Evolutionary conservation across 2,888 invertebrate species (phyloP), one percentile per base, ranked within the genome.

Genomic region (Masnerella sp.): DNA sequence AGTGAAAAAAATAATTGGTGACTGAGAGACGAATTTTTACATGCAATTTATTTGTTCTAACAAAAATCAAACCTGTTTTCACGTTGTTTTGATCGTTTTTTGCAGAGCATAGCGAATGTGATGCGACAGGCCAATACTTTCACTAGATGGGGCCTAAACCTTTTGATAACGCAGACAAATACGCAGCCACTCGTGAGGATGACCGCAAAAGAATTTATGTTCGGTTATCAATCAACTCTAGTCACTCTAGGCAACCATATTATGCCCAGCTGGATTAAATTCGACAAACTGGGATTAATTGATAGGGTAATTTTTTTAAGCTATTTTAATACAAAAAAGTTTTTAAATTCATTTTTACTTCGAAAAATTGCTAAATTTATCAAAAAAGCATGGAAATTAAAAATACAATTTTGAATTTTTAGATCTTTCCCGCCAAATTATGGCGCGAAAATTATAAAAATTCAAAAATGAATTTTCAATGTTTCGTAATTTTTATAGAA

Each of bases 131-230:
- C 92, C 56, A 90, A 91, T 1, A 89, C 91, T 72, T 88, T 95
- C 77, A 90, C 93, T 0, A 89, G 92, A 3, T 88, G 93, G 75
- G 93, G 92, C 0, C 87, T 96, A 7, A 95, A 95, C 85, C 87
- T 93, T 36, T 82, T 96, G 1, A 92, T 96, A 49, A 84, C 89
- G 1, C 89, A 93, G 61, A 93, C 94, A 0, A 90, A 92, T 28
- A 90, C 92, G 2, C 88, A 91, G 77, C 95, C 96, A 0, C 88
- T 96, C 14, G 92, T 93, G 2, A 88, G 90, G 81, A 95, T 95
- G 93, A 95, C 95, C 0, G 96, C 96, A 0, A 91, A 88, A 72
- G 95, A 96, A 85, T 95, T 96, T 86, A 95, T 96, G 94, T 96
- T 96, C 88, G 96, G 96, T 0, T 95, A 94, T 88, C 88, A 93